Conservation (phyloP, 2,113 vertebrate species). For the Perca fluviatilis region DNA sequence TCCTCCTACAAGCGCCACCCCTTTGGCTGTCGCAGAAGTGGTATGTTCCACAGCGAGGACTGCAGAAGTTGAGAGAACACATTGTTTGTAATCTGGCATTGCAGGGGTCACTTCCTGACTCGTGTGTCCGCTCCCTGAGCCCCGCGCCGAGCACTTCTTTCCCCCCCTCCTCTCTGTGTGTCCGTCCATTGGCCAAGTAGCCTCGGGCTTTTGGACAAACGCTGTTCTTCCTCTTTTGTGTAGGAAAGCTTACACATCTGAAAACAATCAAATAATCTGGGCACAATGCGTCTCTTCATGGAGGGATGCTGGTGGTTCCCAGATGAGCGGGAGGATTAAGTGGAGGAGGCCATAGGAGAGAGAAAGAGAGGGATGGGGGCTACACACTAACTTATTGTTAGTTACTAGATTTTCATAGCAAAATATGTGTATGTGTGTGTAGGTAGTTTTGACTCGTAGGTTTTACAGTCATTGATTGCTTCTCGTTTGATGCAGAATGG, state of each 20-base stretch:
- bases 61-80: constrained; percentile 86
- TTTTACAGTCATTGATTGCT: constrained; percentile 45
- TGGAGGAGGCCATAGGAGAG: constrained; percentile 70
- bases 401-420: constrained; percentile 62
- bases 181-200: constrained; percentile 66
- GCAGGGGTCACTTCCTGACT: constrained; percentile 90
- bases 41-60: constrained; percentile 80
- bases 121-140: constrained; percentile 78
- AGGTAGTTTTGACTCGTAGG: constrained; percentile 41
- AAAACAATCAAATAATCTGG: constrained; percentile 88
- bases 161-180: constrained; percentile 60
- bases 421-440: constrained; percentile 25
- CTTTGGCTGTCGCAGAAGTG: constrained; percentile 75
- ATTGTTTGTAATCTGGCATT: constrained; percentile 87
- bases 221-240: constrained; percentile 80
- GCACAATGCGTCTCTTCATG: constrained; percentile 84
- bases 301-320: constrained; percentile 81
- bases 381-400: constrained; percentile 67
- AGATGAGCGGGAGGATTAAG: constrained; percentile 84
- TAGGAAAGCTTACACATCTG: constrained; percentile 84
- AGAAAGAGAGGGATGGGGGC: constrained; percentile 61
- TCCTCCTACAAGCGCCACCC: constrained; percentile 70
- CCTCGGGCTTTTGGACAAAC: constrained; percentile 70
- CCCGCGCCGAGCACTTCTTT: constrained; percentile 66
- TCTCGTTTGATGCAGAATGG: constrained; percentile 41